Evolutionary conservation across 1,140 invertebrate genomes (phyloP), one percentile per base, ranked within the genome.

Genomic region (Rhagoletis zephyria): DNA sequence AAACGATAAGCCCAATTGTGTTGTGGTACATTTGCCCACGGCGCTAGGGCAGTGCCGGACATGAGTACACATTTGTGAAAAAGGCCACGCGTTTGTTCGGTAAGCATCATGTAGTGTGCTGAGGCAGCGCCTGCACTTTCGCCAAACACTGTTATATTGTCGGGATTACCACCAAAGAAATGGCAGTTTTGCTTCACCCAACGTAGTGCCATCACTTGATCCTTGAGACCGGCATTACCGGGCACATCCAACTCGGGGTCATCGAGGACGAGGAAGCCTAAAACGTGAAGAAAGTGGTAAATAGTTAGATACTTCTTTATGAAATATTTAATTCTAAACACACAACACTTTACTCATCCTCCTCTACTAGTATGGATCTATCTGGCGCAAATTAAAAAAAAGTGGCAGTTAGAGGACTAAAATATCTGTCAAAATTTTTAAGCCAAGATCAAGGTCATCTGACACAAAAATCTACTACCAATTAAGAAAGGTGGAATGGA

Each of bases 131-230:
- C 94, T 0, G 94, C 94, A 67, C 93, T 94, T 87, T 93, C 93
- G 4, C 94, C 94, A 85, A 93, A 92, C 0, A 94, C 87, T 0
- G 94, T 94, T 6, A 94, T 92, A n/a, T 92, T 93, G 4, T 94
- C 89, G 1, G 94, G 93, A 91, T 94, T 92, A 9, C 94, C 94
- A n/a, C 94, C 94, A 89, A 94, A 94, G 88, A 93, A 91, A 40
- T 94, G 90, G 40, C 96, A 95, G 89, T 96, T 96, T 2, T 93
- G 92, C 89, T 95, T 94, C 0, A 96, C 94, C 95, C 94, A 95
- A 67, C 93, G 93, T 19, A 95, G 85, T 1, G 95, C 96, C 94
- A 65, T 96, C 95, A 95, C 90, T 91, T 95, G 95, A 91, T 96
- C 95, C 90, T 95, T 95, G 6, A 96, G 90, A 14, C 95, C 95